These are phyloP conservation scores for Spicauda simplicius DNA, from an alignment of 2,888 invertebrate genomes.

Conservation along the genomic window DNA sequence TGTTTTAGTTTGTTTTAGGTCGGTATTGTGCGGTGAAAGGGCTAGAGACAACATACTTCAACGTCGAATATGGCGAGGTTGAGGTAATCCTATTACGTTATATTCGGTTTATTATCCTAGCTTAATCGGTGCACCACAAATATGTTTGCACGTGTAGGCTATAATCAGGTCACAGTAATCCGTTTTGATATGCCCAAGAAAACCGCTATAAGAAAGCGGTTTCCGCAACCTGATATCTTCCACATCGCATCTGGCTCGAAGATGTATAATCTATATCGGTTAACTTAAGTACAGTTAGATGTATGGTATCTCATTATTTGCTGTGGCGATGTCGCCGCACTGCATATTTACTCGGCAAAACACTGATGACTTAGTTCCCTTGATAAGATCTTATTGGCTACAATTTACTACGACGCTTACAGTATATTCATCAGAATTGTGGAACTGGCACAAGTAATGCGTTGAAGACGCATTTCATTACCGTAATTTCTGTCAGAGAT, in stretches of 20 bases:
- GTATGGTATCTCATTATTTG: slow-evolving; percentile 31
- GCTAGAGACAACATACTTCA: neutral
- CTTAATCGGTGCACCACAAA: neutral
- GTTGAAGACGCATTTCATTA: neutral
- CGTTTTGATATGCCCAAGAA: slow-evolving; percentile 1
- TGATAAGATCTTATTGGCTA: slow-evolving; percentile 14
- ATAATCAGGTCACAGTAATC: neutral
- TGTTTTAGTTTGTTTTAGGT: slow-evolving; percentile 2
- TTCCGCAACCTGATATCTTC: slow-evolving; percentile 23
- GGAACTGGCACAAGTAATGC: neutral
- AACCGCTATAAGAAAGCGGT: slow-evolving; percentile 3
- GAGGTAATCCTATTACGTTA: neutral
- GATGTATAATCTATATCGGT: slow-evolving; percentile 16
- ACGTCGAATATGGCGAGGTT: neutral
- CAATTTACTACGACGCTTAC: slow-evolving; percentile 1
- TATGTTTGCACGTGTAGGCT: neutral
- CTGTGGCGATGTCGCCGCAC: slow-evolving; percentile 18
- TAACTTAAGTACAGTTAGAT: slow-evolving; percentile 25
- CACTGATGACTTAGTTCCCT: slow-evolving; percentile 11
- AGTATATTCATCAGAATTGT: neutral
- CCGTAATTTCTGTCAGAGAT: neutral
- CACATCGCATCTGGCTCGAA: slow-evolving; percentile 7
- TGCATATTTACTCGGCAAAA: slow-evolving; percentile 7
- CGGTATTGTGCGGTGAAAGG: neutral
- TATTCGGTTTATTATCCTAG: neutral